These are phyloP conservation scores for Mus pahari DNA, from an alignment of 2,113 vertebrate species.

Conservation along the genomic window DNA sequence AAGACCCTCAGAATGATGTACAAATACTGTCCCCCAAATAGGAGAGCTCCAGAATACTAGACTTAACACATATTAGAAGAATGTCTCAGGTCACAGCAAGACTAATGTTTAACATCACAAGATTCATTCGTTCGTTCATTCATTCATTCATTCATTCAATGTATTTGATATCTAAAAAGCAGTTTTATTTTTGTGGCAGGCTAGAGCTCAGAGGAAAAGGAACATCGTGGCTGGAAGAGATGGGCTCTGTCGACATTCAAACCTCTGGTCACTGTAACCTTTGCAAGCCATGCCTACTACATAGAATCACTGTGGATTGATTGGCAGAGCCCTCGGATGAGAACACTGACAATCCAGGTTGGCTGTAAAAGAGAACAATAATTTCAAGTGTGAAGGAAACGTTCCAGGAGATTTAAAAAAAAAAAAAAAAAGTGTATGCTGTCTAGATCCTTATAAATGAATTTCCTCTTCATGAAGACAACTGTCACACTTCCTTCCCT, in stretches of 20 bases:
- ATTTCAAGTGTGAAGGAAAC: background rate
- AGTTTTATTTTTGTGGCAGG: background rate
- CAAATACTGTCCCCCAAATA: constrained; percentile 48
- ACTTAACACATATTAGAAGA: background rate
- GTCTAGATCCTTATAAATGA: background rate
- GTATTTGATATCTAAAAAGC: background rate
- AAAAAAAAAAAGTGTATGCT: too few species aligned
- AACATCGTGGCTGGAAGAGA: background rate
- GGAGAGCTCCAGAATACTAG: constrained; percentile 26
- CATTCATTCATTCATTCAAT: background rate
- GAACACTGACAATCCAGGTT: too few species aligned
- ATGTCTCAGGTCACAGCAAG: background rate
- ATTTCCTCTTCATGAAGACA: background rate
- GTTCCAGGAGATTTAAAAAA: background rate
- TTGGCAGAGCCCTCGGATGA: background rate
- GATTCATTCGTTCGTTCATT: background rate
- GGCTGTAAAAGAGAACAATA: background rate
- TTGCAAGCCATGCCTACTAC: background rate
- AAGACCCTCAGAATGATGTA: constrained; percentile 49
- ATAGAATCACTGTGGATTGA: background rate
- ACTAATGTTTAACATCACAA: background rate
- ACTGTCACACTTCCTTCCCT: background rate
- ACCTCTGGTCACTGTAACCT: background rate
- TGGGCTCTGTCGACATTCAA: background rate
- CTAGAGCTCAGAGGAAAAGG: background rate